Evolutionary conservation across 2,888 invertebrate genomes (phyloP), one percentile per base, ranked within the genome.

Genomic region (Gisinianus flammeolus): DNA sequence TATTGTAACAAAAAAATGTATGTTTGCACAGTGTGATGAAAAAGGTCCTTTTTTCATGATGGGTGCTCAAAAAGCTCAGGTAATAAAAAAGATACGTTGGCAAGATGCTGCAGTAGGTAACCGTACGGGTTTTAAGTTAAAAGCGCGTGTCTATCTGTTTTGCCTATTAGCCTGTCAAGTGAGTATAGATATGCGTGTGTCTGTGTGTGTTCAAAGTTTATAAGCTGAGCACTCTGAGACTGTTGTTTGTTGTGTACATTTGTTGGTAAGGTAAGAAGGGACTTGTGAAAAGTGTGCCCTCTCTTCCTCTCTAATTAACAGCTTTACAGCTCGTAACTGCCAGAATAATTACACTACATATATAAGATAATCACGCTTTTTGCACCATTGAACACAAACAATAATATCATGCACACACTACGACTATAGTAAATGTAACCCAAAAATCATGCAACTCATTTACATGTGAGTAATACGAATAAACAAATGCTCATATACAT

Each of bases 311-410:
- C 67, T 67, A 67, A 67, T 67, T 67, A 67, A 67, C 67, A 31
- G 67, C 31, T 67, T 67, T 33, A 67, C 67, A 31, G 67, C 31
- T 67, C 67, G 30, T 67, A 67, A 67, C 67, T 67, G 67, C 67
- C 67, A 67, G 19, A 19, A 67, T 67, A 67, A 67, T 67, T 67
- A 67, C 31, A 66, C 66, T 30, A 10, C 31, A 31, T 8, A 66
- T 19, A 67, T 24, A 64, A 16, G 62, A 64, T 67, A 33, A 67
- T 67, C 67, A 67, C 33, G 67, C 67, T 67, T 67, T 67, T 67
- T 24, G 67, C 67, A 67, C 67, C 67, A 67, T 67, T 67, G 67
- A 67, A 35, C 67, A 67, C 22, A 33, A 10, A 67, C 31, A 67
- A 67, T 67, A 67, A 67, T 33, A 22, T 66, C 26, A 22, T 24